phyloP scores from a whole-genome alignment of 2,888 invertebrate species.

The Drosophila diplacantha region DNA sequence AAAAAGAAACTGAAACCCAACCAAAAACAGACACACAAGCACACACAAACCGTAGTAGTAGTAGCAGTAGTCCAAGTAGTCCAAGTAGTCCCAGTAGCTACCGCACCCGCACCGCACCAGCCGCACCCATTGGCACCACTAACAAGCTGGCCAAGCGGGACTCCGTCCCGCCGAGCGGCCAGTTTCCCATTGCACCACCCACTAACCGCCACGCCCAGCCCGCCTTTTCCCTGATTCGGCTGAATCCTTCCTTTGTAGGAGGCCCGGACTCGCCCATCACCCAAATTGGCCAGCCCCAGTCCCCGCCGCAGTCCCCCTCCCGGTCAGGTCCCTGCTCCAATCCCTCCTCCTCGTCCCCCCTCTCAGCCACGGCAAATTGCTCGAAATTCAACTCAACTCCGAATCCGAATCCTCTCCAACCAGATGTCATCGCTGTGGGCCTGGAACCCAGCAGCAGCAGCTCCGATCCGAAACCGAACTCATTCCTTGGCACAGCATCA shows the following conservation, averaged over 20 bases:
- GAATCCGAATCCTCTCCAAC: conserved; percentile 69
- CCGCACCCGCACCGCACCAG: conserved; percentile 47
- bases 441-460: conserved; percentile 48
- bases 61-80: conserved; percentile 8
- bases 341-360: conserved; percentile 6
- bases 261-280: conserved; percentile 14
- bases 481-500: conserved; percentile 47
- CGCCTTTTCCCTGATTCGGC: conserved; percentile 54
- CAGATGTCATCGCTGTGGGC: conserved; percentile 77
- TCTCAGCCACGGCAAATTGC: conserved; percentile 55
- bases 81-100: conserved; percentile 28
- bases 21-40: conserved; percentile 27
- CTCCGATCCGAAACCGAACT: conserved; percentile 25
- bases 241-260: conserved; percentile 45
- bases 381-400: conserved; percentile 69
- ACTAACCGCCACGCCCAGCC: conserved; percentile 52
- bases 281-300: conserved; percentile 13
- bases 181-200: conserved; percentile 53
- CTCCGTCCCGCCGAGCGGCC: conserved; percentile 32
- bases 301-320: conserved; percentile 4
- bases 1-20: conserved; percentile 13
- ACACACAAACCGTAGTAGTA: conserved; percentile 28
- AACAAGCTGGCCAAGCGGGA: conserved; percentile 47
- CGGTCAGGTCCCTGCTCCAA: background rate
- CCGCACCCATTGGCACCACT: conserved; percentile 49